Evolutionary conservation across 2,888 invertebrate species (phyloP), one percentile per base, ranked within the genome.

Genomic region (Drosophila leonis): DNA sequence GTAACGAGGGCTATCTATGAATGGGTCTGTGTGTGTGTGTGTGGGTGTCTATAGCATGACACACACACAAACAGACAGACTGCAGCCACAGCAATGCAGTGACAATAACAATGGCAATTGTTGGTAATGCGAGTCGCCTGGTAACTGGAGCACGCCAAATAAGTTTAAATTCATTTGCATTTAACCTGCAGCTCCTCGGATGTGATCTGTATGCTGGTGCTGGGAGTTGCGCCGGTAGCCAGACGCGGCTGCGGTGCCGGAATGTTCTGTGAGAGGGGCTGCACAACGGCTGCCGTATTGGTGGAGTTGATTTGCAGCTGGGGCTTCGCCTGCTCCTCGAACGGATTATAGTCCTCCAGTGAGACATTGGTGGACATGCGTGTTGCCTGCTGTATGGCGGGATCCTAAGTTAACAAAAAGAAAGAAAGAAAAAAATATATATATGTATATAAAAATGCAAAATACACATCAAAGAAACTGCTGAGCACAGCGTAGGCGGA

Each of bases 261-360:
- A 75, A 90, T 80, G 75, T 92, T 92, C 82, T 92, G 92, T 65
- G 93, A 92, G 20, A 91, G 83, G 56, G 93, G 92, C 78, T 93
- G 93, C 35, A 93, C 92, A 29, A 93, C 91, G 31, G 92, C 92
- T 49, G 92, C 92, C 78, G 90, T 91, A 62, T 92, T 91, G 51
- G 88, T 90, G 15, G 92, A 91, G 72, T 93, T 92, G 5, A 92
- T 89, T 13, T 97, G 97, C 59, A 90, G 91, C 90, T 95, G 95
- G 92, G 95, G 94, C 91, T 94, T 94, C 70, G 84, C 71, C 61
- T 90, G 88, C 85, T 97, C 97, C 75, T 97, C 97, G 93, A 99
- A 99, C 33, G 98, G 98, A 94, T 98, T 98, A 93, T 98, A 98
- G 91, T 98, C 98, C 92, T 98, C 98, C 62, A 98, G 95, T 55